Evolutionary conservation across 1,140 invertebrate species (phyloP).

Genomic region (Aphelenchoides fujianensis): DNA sequence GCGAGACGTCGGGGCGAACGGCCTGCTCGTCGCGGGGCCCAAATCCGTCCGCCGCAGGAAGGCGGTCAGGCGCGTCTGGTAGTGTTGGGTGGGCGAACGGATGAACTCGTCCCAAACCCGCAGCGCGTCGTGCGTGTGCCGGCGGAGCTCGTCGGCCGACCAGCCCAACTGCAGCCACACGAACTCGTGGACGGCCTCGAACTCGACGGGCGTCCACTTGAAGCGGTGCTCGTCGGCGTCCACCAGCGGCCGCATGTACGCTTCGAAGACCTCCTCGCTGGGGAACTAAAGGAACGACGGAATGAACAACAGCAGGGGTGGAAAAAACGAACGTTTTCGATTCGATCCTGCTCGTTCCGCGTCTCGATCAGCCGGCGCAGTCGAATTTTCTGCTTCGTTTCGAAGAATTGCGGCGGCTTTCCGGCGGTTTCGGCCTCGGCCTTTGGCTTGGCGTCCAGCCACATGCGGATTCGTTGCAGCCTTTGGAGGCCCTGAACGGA

Average conservation of each 20-base stretch:
- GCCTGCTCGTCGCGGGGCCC: background rate
- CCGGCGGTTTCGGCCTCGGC: constrained; percentile 16
- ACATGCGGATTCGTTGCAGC: constrained; percentile 34
- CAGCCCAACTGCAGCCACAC: constrained; percentile 45
- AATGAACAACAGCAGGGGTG: constrained; percentile 22
- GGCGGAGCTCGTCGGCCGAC: constrained; percentile 32
- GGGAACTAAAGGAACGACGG: constrained; percentile 70
- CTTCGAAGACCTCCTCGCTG: constrained; percentile 74
- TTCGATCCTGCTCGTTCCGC: constrained; percentile 34
- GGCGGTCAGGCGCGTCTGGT: constrained; percentile 39
- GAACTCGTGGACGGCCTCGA: constrained; percentile 38
- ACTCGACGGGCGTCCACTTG: constrained; percentile 79
- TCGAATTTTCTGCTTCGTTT: constrained; percentile 33
- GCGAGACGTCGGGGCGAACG: constrained; percentile 23
- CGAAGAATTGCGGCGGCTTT: constrained; percentile 1
- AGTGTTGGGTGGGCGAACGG: constrained; percentile 22
- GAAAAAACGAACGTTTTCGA: constrained; percentile 12
- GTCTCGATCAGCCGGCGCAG: constrained; percentile 41
- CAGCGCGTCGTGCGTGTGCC: constrained; percentile 49
- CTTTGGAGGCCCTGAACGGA: constrained; percentile 36
- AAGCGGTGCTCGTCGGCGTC: constrained; percentile 82
- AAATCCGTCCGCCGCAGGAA: constrained; percentile 25
- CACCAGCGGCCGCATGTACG: constrained; percentile 81
- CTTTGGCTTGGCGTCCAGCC: constrained; percentile 33
- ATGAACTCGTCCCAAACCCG: constrained; percentile 51